Evolutionary conservation across 2,888 invertebrate species (phyloP).

Genomic region (Hydraecia micacea): DNA sequence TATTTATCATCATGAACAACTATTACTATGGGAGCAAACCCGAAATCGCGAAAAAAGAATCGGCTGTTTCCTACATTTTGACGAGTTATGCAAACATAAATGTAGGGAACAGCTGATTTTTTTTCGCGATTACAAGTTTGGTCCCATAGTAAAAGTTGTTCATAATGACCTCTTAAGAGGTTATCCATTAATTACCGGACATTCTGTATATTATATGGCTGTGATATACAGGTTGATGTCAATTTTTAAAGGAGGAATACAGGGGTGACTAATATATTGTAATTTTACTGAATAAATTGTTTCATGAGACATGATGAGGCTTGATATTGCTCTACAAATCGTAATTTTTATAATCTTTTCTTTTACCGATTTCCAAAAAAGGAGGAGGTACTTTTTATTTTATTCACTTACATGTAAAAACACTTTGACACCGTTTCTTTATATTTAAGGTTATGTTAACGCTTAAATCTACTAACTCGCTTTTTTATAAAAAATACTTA

Average conservation of each 20-base stretch:
- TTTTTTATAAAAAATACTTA: slow-evolving; percentile 19
- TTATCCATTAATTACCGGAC: no score
- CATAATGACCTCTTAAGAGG: no score
- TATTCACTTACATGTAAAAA: slow-evolving; percentile 28
- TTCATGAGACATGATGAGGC: neutral
- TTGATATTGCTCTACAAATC: neutral
- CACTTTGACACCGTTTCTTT: slow-evolving; percentile 35
- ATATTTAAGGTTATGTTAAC: slow-evolving; percentile 21
- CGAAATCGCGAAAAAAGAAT: no score
- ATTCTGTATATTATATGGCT: no score
- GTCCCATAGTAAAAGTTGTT: no score
- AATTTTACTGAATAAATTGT: neutral
- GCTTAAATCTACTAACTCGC: slow-evolving; percentile 45
- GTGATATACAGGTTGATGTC: neutral
- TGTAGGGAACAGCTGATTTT: no score
- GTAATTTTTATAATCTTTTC: neutral
- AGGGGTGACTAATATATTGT: neutral
- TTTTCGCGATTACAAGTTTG: no score
- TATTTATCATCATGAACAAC: no score
- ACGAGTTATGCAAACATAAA: no score
- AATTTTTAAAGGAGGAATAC: neutral
- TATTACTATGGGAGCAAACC: no score
- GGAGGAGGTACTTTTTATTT: neutral
- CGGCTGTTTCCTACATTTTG: no score
- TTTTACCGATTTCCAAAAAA: neutral